phyloP scores from a whole-genome alignment of 2,888 invertebrate genomes.

The Perithous albicinctus region DNA sequence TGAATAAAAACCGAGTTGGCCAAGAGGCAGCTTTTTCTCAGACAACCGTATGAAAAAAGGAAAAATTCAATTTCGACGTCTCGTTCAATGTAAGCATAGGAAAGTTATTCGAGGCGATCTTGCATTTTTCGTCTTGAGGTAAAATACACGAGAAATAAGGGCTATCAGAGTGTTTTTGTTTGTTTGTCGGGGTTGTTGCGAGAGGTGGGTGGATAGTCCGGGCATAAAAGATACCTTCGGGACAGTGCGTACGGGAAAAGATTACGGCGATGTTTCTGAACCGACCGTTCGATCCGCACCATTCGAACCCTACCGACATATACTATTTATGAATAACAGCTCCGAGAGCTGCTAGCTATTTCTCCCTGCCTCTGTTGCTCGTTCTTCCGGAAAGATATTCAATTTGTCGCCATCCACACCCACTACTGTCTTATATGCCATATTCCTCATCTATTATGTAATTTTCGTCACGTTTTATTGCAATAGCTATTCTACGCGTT shows the following conservation, averaged over 20 bases:
- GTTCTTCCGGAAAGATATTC: neutral
- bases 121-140: neutral
- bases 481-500: neutral
- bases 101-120: neutral
- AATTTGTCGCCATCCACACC: neutral
- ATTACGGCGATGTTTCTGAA: neutral
- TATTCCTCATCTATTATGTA: neutral
- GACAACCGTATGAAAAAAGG: neutral
- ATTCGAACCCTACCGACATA: neutral
- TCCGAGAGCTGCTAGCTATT: neutral
- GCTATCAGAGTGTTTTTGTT: neutral
- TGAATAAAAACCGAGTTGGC: neutral
- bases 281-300: no score
- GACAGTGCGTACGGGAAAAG: neutral
- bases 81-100: neutral
- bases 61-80: neutral
- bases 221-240: neutral
- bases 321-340: neutral
- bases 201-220: neutral
- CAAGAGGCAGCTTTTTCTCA: neutral
- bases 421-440: neutral
- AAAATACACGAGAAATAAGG: neutral
- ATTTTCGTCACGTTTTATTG: slow-evolving; percentile 1
- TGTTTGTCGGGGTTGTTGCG: neutral
- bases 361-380: neutral